These are phyloP conservation scores for Toxotes jaculatrix DNA, from an alignment of 2,113 vertebrate species.

Conservation along the genomic window DNA sequence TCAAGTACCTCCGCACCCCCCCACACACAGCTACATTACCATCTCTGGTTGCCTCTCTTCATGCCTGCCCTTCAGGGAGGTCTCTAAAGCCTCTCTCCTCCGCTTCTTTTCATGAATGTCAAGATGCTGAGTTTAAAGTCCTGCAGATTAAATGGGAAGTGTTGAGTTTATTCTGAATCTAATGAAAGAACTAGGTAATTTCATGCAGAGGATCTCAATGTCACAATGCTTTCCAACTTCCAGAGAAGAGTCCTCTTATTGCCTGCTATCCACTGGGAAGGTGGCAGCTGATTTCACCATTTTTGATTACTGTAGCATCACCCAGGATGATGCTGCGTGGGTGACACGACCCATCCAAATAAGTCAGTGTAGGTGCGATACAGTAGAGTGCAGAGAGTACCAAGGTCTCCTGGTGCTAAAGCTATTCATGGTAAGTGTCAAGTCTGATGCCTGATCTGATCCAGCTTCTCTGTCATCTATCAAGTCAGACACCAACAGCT, in stretches of 20 bases:
- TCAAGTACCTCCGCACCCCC: conserved; percentile 70
- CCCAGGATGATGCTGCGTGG: conserved; percentile 18
- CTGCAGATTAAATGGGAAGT: conserved; percentile 82
- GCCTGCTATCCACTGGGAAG: conserved; percentile 30
- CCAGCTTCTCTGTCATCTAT: conserved; percentile 35
- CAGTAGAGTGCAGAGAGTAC: background rate
- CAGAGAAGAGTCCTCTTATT: conserved; percentile 35
- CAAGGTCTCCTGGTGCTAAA: conserved; percentile 17
- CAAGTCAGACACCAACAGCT: conserved; percentile 5
- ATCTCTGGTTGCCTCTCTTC: conserved; percentile 77
- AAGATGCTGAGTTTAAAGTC: conserved; percentile 84
- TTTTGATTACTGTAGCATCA: conserved; percentile 53
- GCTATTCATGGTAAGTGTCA: conserved; percentile 32
- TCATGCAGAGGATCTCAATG: conserved; percentile 71
- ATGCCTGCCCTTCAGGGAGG: conserved; percentile 80
- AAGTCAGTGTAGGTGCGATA: conserved; percentile 14
- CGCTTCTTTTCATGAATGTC: conserved; percentile 84
- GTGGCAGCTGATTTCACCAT: conserved; percentile 41
- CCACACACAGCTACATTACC: conserved; percentile 67
- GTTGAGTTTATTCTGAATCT: conserved; percentile 77
- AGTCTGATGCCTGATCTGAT: conserved; percentile 37
- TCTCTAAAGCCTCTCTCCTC: conserved; percentile 78
- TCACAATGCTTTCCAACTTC: conserved; percentile 62
- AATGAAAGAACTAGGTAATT: conserved; percentile 81
- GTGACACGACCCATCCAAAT: conserved; percentile 22